phyloP scores from a whole-genome alignment of 1,140 invertebrate genomes.

The Dendrolimus kikuchii region DNA sequence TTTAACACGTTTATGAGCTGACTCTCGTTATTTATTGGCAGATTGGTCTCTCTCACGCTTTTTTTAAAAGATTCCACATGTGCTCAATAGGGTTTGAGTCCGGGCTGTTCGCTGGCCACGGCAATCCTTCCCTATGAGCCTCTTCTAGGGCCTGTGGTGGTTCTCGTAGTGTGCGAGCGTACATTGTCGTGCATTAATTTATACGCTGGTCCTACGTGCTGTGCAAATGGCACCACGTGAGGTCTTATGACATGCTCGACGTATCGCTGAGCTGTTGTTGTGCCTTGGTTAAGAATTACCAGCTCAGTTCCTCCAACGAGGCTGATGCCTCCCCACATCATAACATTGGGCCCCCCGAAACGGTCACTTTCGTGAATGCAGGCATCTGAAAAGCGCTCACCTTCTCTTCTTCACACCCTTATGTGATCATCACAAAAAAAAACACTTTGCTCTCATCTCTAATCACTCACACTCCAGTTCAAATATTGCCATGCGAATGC shows the following conservation, averaged over 20 bases:
- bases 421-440: conserved; percentile 9
- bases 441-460: conserved; percentile 2
- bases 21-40: conserved; percentile 10
- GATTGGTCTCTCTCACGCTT: conserved; percentile 9
- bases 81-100: conserved; percentile 9
- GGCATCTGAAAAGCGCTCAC: neutral
- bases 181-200: no score
- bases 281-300: no score
- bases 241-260: no score
- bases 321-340: no score
- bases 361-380: no score
- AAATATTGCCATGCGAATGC: neutral
- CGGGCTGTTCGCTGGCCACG: neutral
- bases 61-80: conserved; percentile 7
- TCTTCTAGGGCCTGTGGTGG: neutral
- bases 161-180: no score
- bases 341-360: no score
- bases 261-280: no score
- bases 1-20: conserved; percentile 11
- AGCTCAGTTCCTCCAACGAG: no score
- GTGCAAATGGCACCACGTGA: no score
- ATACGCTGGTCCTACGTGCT: no score
- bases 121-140: neutral
- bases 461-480: neutral
- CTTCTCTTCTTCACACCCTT: neutral